phyloP scores from a whole-genome alignment of 2,113 vertebrate species.

The Cariama cristata region DNA sequence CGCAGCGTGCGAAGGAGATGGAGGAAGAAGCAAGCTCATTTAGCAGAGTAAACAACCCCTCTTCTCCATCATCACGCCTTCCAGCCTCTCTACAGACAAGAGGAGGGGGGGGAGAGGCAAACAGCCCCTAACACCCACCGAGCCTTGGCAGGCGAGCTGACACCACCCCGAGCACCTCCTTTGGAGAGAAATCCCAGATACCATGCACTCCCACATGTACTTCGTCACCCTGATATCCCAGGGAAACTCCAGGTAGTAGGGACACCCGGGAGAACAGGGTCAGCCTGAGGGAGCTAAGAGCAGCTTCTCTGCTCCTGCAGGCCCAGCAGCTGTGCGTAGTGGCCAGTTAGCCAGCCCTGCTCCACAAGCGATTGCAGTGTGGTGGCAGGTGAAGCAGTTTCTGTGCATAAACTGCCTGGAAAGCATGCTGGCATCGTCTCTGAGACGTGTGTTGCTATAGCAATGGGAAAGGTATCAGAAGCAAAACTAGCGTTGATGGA shows the following conservation, averaged over 20 bases:
- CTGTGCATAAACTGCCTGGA: background rate
- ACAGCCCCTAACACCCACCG: background rate
- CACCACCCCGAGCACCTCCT: background rate
- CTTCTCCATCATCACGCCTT: background rate
- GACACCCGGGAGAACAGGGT: background rate
- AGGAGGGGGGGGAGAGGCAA: background rate
- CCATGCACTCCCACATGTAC: fast-evolving
- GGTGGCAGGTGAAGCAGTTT: slow-evolving; percentile 14
- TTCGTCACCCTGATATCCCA: background rate
- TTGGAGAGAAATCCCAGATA: background rate
- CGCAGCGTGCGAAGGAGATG: fast-evolving
- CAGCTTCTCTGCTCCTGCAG: background rate
- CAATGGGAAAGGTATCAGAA: slow-evolving; percentile 38
- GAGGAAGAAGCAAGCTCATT: background rate
- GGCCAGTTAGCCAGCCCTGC: background rate
- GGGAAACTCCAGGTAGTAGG: background rate
- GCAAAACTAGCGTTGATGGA: background rate
- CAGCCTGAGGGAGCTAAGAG: background rate
- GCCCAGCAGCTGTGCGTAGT: background rate
- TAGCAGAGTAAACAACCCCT: background rate
- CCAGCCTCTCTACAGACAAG: background rate
- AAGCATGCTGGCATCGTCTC: background rate
- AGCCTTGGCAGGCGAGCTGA: background rate
- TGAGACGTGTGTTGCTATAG: slow-evolving; percentile 26
- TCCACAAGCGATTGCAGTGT: background rate